Evolutionary conservation across 2,113 vertebrate genomes (phyloP).

Genomic region (Antidorcas marsupialis): DNA sequence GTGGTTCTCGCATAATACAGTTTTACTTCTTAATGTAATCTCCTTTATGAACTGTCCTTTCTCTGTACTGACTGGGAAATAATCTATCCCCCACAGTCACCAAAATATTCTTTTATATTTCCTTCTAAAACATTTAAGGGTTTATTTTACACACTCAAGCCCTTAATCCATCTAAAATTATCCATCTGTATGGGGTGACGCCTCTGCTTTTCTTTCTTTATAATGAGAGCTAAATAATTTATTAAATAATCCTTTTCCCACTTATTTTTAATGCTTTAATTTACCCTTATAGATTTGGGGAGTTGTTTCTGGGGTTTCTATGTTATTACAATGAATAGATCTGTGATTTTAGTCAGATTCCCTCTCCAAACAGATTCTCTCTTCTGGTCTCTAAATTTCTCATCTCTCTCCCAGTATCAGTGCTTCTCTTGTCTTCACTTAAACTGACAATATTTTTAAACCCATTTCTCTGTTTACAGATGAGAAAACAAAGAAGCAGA

Average conservation of each 20-base stretch:
- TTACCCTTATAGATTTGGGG: background rate
- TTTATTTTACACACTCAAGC: conserved; percentile 30
- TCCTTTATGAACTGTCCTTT: conserved; percentile 30
- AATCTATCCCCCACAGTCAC: background rate
- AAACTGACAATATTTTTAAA: conserved; percentile 17
- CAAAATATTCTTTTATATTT: conserved; percentile 9
- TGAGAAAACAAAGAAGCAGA: background rate
- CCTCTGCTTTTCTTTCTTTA: background rate
- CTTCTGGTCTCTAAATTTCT: background rate
- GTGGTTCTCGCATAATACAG: conserved; percentile 19
- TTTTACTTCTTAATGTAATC: conserved; percentile 43
- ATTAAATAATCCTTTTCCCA: conserved; percentile 4
- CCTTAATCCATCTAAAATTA: conserved; percentile 26
- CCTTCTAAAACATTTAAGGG: conserved; percentile 30
- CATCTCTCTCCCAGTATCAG: background rate
- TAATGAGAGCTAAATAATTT: conserved; percentile 28
- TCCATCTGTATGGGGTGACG: background rate
- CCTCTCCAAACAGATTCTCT: background rate
- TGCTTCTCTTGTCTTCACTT: background rate
- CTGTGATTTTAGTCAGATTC: background rate
- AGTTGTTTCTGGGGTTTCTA: background rate
- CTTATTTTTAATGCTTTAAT: conserved; percentile 4
- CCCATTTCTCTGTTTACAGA: background rate
- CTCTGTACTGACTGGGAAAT: conserved; percentile 38
- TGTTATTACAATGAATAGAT: background rate